Evolutionary conservation across 1,140 invertebrate species (phyloP), one percentile per base, ranked within the genome.

Genomic region (Heliothis virescens): DNA sequence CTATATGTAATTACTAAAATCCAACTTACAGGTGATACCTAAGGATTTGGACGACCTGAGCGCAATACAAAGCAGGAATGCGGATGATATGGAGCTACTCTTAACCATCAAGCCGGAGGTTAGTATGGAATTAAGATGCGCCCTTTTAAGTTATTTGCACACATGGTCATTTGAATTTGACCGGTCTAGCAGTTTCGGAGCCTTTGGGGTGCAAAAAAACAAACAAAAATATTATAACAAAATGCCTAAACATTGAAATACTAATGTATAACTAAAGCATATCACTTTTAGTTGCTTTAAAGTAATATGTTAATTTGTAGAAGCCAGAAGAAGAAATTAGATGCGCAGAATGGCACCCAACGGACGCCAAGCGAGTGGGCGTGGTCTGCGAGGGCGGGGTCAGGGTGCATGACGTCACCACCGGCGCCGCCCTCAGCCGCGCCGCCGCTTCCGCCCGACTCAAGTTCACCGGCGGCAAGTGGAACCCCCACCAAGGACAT

Each of bases 401-500:
- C 80, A 84, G 96, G 0, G 86, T 97, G 0, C 97, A 96, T 93
- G 97, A 97, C 92, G 60, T 96, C 0, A 91, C 89, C 34, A 84
- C 88, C 1, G 90, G 90, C 0, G 79, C 75, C 18, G 89, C 69
- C 78, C 88, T 82, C 80, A 88, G 83, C 18, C 90, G 59, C 75
- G 92, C 80, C 72, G 96, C 96, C 82, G 96, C 95, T 80, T 98
- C 98, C 94, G 96, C 96, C 81, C 96, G 97, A 82, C 96, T 96
- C 53, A 97, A 97, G 87, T 97, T 98, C 82, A 97, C 96, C 7
- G 97, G 96, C 82, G 98, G 98, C 0, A 97, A 98, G 92, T 99
- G 98, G 98, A 98, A 98, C 94, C 98, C 98, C 29, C 98, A 99
- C 89, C 98, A 99, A 90, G 97, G 97, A 85, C 97, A 97, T 62